Conservation (phyloP, 2,888 invertebrate genomes). For the Chalcis sispes region DNA sequence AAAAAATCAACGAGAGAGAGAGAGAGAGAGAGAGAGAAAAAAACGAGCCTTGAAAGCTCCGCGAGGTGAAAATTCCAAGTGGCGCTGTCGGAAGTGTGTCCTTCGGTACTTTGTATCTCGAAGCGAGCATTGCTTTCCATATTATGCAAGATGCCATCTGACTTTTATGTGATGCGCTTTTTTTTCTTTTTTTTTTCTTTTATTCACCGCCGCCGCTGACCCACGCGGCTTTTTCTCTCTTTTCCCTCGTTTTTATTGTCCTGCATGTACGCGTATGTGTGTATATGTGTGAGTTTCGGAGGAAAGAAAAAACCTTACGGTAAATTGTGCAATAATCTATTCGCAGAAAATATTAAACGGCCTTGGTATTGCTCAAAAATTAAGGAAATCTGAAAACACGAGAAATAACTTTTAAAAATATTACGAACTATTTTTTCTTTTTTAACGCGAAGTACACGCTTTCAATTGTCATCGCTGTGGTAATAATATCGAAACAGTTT, state of each 20-base stretch:
- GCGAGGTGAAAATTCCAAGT: slow-evolving; percentile 47
- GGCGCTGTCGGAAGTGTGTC: slow-evolving; percentile 54
- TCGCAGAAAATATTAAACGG: no score
- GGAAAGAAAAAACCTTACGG: no score
- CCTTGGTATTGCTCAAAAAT: no score
- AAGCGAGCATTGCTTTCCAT: slow-evolving; percentile 46
- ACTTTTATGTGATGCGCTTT: slow-evolving; percentile 42
- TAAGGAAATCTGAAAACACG: no score
- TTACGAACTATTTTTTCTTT: no score
- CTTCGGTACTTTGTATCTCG: slow-evolving; percentile 46
- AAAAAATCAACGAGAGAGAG: not conserved
- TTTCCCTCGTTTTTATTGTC: slow-evolving; percentile 6
- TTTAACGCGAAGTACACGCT: no score
- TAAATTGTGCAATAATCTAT: no score
- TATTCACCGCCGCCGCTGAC: slow-evolving; percentile 24
- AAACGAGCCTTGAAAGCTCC: slow-evolving; percentile 16
- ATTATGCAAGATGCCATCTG: slow-evolving; percentile 55
- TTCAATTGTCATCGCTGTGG: no score
- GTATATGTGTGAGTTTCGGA: no score
- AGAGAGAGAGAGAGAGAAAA: not conserved
- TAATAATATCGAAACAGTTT: no score
- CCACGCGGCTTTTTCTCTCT: slow-evolving; percentile 18
- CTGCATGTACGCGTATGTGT: no score
- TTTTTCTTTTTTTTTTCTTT: slow-evolving; percentile 34
- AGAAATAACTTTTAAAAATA: no score